These are phyloP conservation scores for Eupithecia vulgata DNA, from an alignment of 2,888 invertebrate genomes.

Conservation along the genomic window DNA sequence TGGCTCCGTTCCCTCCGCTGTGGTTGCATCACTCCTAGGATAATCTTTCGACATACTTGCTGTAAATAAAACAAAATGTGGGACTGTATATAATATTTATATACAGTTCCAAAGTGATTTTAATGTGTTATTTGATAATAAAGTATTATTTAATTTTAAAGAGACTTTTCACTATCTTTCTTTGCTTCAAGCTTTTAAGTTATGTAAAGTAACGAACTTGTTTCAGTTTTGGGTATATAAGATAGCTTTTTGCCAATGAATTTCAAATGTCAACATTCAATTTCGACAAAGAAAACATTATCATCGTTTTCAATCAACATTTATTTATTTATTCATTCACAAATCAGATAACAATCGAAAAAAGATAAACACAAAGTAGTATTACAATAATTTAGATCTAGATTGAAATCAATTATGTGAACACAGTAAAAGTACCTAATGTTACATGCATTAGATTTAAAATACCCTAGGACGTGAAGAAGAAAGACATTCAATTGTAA, in stretches of 20 bases:
- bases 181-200: not conserved
- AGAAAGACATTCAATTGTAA: too few relatives aligned
- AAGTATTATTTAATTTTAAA: conserved; percentile 18
- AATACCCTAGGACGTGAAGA: too few relatives aligned
- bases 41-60: conserved; percentile 46
- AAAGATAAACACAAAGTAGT: too few relatives aligned
- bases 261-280: not conserved
- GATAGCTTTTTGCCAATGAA: not conserved
- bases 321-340: too few relatives aligned
- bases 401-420: too few relatives aligned
- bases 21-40: conserved; percentile 70
- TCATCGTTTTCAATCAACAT: not conserved
- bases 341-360: too few relatives aligned
- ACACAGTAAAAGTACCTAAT: too few relatives aligned
- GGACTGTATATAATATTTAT: conserved; percentile 80
- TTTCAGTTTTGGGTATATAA: too few relatives aligned
- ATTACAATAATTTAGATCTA: too few relatives aligned
- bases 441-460: too few relatives aligned
- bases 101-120: conserved; percentile 55
- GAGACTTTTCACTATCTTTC: not conserved
- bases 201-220: too few relatives aligned
- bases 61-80: conserved; percentile 58
- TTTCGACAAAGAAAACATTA: not conserved
- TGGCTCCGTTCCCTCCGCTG: conserved; percentile 66
- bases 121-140: conserved; percentile 36